Conservation (phyloP, 2,113 vertebrate species). For the crab-eating macaque (Macaca fascicularis) region DNA sequence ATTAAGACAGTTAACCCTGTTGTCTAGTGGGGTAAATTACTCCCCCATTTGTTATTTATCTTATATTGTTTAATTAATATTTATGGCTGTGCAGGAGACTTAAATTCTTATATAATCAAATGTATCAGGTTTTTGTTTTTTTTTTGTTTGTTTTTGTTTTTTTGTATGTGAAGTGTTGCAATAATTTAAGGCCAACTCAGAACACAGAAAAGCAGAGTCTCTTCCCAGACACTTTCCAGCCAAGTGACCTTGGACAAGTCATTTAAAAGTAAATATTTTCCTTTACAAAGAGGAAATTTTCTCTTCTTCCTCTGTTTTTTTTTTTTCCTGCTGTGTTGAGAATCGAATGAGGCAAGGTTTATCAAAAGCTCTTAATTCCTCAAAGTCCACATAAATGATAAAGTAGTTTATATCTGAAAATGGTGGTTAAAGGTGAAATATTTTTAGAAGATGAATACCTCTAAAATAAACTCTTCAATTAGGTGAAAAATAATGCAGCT, state of each 20-base stretch:
- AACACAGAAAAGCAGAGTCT: not conserved
- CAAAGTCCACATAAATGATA: not conserved
- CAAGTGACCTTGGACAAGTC: not conserved
- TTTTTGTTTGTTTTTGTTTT: not conserved
- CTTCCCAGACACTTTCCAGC: not conserved
- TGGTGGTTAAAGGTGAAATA: not conserved
- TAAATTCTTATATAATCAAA: not conserved
- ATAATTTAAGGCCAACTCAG: not conserved
- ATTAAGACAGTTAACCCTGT: conserved; percentile 29
- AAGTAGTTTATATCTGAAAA: not conserved
- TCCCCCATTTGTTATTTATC: not conserved
- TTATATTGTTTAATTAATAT: conserved; percentile 18
- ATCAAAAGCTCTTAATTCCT: not conserved
- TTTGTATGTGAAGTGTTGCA: not conserved
- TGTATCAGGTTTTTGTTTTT: not conserved
- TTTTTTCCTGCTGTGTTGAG: not conserved
- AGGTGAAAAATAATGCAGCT: not conserved
- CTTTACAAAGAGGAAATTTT: not conserved
- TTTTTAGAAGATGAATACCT: not conserved
- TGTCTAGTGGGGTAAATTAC: not conserved
- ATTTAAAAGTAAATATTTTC: not conserved
- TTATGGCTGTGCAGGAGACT: not conserved
- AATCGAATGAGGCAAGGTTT: not conserved
- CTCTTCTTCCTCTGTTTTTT: not conserved
- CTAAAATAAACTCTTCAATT: not conserved